Conservation (phyloP, 2,797 vertebrate genomes). For the Astyanax mexicanus region DNA sequence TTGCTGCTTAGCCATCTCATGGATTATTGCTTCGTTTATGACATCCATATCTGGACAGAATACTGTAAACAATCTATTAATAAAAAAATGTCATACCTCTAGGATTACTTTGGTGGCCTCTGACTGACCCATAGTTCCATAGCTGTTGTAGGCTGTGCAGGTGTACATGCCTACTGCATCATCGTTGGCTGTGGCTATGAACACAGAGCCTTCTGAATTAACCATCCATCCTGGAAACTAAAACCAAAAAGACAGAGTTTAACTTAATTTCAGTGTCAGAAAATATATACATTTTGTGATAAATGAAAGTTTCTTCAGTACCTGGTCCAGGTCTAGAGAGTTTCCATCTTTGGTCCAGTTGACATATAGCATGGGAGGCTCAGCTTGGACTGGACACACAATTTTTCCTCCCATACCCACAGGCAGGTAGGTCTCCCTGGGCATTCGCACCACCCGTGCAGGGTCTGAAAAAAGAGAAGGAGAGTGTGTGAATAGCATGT, state of each 20-base stretch:
- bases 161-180: slow-evolving; percentile 90
- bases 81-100: slow-evolving; percentile 76
- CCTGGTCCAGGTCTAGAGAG: slow-evolving; percentile 85
- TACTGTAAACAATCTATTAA: neutral
- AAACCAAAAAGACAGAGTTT: slow-evolving; percentile 12
- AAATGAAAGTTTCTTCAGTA: slow-evolving; percentile 58
- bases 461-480: slow-evolving; percentile 79
- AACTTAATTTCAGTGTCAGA: neutral
- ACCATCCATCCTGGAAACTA: slow-evolving; percentile 93
- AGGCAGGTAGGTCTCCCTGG: slow-evolving; percentile 88
- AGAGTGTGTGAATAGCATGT: neutral
- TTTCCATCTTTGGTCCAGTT: slow-evolving; percentile 93
- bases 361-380: slow-evolving; percentile 89
- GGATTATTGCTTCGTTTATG: too few relatives aligned
- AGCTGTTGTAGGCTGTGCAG: slow-evolving; percentile 94
- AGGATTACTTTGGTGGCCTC: slow-evolving; percentile 87
- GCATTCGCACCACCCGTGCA: slow-evolving; percentile 87
- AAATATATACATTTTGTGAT: neutral
- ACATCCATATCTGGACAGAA: too few relatives aligned
- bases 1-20: too few relatives aligned
- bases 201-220: slow-evolving; percentile 86
- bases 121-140: slow-evolving; percentile 90
- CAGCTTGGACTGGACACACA: slow-evolving; percentile 86
- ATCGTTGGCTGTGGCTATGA: slow-evolving; percentile 89
- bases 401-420: slow-evolving; percentile 90